Evolutionary conservation across 2,113 vertebrate genomes (phyloP), one percentile per base, ranked within the genome.

Genomic region (Gallinago media): DNA sequence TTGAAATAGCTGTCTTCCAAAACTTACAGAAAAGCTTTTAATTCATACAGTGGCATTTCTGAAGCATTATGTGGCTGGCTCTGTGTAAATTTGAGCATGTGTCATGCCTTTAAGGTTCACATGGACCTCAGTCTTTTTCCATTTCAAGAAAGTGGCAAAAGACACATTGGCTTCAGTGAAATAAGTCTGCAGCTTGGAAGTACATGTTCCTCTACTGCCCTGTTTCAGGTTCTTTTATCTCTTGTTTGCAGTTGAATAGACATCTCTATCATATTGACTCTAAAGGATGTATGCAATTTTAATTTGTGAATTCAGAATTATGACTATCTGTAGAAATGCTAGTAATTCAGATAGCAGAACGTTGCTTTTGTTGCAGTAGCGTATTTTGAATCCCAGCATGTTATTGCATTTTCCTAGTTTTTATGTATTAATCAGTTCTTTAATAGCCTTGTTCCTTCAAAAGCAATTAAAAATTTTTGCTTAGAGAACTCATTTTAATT

Each of bases 401-500:
- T 52, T 79, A 66, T 82, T 91, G 26, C 87, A 75, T 88, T 78
- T 81, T 8, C 34, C 18, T 59, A 13, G 36, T 59, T 72, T 89
- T 86, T 78, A 63, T 72, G 29, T 27, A 40, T 96, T 92, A 86
- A 87, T 81, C 34, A 86, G 38, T 67, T 17, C 9, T 52, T 91
- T 91, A 92, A 73, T 78, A 78, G 76, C 71, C 42, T 86, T 50
- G 34, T 63, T 95, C 75, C 36, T 88, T 95, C 52, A 59, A 75
- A 84, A 40, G 68, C 84, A 96, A 87, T 94, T 86, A 63, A 81
- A 88, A 44, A 54, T 82, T 16, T 56, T 75, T 88, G 31, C 68
- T 94, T 67, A 4, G 79, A 93, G 66, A 94, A 67, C 68, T 88
- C 8, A 26, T 85, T 93, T 93, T 89, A 95, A 91, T 92, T 94